Percentiles rank a stretch among this genome's conserved stretches.
These are phyloP conservation scores for Pandion haliaetus DNA, from an alignment of 2,113 vertebrate genomes.

Conservation along the genomic window DNA sequence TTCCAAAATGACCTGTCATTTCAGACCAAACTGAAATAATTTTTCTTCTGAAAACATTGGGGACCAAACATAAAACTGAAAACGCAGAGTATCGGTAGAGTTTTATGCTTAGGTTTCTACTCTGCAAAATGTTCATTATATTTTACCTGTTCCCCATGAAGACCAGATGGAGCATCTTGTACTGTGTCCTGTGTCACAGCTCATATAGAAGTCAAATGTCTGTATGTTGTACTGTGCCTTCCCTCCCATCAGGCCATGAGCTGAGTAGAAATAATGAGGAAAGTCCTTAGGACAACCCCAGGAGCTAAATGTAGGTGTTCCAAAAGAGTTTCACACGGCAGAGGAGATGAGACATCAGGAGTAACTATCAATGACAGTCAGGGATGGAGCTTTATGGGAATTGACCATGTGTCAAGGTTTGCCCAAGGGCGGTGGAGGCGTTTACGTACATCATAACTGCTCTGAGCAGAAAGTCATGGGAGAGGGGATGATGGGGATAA, in stretches of 20 bases:
- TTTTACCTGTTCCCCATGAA: not conserved
- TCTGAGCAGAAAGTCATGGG: not conserved
- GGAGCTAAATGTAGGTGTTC: not conserved
- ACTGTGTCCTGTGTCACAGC: not conserved
- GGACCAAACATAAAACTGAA: not conserved
- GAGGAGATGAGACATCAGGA: not conserved
- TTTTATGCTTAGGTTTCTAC: not conserved
- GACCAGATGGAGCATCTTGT: not conserved
- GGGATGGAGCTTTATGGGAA: not conserved
- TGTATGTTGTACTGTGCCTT: not conserved
- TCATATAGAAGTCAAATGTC: not conserved
- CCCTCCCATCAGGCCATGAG: not conserved
- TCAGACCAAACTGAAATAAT: not conserved
- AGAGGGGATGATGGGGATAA: not conserved
- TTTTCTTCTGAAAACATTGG: not conserved
- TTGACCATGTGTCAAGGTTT: not conserved
- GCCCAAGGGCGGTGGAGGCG: not conserved
- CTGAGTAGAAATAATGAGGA: not conserved
- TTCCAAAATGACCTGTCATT: not conserved
- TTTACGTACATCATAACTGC: not conserved
- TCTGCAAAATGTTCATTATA: not conserved
- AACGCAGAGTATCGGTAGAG: not conserved
- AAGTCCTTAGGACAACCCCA: not conserved
- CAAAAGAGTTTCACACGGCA: not conserved
- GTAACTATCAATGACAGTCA: not conserved